A percentile compares a stretch with the other conserved stretches of the same genome.
Evolutionary conservation across 1,140 invertebrate species (phyloP).

Genomic region (Lordiphosa clarofinis): DNA sequence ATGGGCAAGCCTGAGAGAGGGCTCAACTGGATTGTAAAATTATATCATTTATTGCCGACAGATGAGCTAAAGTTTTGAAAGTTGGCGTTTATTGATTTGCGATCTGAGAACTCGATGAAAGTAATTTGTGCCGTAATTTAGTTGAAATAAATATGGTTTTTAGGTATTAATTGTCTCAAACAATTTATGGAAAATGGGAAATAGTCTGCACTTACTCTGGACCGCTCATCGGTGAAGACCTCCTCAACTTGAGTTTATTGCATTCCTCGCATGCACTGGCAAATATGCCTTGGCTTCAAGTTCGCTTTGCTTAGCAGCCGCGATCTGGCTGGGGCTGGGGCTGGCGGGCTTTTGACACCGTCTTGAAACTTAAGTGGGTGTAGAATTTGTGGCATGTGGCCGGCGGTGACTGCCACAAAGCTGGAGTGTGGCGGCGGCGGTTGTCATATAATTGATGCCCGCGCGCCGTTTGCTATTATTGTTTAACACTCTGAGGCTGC

Average conservation of each 20-base stretch:
- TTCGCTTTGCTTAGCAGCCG: no score
- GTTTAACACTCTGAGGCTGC: slow-evolving; percentile 60
- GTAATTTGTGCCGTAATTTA: slow-evolving; percentile 53
- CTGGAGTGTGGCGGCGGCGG: slow-evolving; percentile 30
- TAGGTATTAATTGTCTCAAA: no score
- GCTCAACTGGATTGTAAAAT: slow-evolving; percentile 23
- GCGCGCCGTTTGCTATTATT: slow-evolving; percentile 69
- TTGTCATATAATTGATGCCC: slow-evolving; percentile 73
- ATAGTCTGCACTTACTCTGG: no score
- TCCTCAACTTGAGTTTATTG: neutral
- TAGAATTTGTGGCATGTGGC: slow-evolving; percentile 73
- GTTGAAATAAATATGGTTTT: neutral
- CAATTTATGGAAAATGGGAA: no score
- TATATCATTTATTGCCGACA: slow-evolving; percentile 32
- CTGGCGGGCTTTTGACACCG: slow-evolving; percentile 71
- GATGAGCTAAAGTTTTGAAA: neutral
- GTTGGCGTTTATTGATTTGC: slow-evolving; percentile 46
- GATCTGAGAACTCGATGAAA: slow-evolving; percentile 45
- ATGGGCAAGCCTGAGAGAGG: neutral
- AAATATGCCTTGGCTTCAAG: no score
- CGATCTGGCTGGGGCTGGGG: slow-evolving; percentile 5
- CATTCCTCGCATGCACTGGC: no score
- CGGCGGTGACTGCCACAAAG: slow-evolving; percentile 57
- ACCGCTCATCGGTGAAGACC: slow-evolving; percentile 4
- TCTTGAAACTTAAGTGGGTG: slow-evolving; percentile 72